Conservation (phyloP, 2,797 vertebrate genomes). For the Macropodus opercularis region DNA sequence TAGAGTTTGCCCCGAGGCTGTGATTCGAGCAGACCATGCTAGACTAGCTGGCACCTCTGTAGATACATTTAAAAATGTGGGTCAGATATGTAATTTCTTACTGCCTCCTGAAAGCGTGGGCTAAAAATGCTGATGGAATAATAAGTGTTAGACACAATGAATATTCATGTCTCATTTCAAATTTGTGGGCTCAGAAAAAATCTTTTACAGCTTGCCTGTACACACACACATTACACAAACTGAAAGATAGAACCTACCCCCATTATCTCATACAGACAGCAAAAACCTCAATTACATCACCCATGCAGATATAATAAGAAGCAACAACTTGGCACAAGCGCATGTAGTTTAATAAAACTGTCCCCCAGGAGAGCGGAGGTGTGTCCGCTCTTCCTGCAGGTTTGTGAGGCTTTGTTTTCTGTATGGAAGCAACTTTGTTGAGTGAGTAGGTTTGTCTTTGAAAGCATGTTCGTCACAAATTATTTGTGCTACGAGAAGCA, state of each 20-base stretch:
- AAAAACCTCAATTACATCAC: constrained; percentile 31
- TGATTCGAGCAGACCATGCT: constrained; percentile 15
- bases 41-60: constrained; percentile 38
- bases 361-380: constrained; percentile 1
- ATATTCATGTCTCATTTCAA: constrained; percentile 70
- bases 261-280: constrained; percentile 56
- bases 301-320: constrained; percentile 32
- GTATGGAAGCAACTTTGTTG: constrained; percentile 14
- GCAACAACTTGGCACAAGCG: constrained; percentile 17
- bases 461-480: constrained; percentile 40
- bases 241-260: constrained; percentile 38
- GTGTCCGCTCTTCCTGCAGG: constrained; percentile 8
- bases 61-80: constrained; percentile 53
- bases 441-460: constrained; percentile 55
- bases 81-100: constrained; percentile 49
- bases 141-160: constrained; percentile 59
- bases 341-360: constrained; percentile 17
- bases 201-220: constrained; percentile 25
- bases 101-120: constrained; percentile 49
- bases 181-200: constrained; percentile 38
- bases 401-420: constrained; percentile 25
- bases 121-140: constrained; percentile 51
- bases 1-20: constrained; percentile 39
- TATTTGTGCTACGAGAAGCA: constrained; percentile 43
- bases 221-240: constrained; percentile 51